A percentile compares a stretch with the other conserved stretches of the same genome.
Conservation (phyloP, 2,888 invertebrate species). For the Anorthoa munda region DNA sequence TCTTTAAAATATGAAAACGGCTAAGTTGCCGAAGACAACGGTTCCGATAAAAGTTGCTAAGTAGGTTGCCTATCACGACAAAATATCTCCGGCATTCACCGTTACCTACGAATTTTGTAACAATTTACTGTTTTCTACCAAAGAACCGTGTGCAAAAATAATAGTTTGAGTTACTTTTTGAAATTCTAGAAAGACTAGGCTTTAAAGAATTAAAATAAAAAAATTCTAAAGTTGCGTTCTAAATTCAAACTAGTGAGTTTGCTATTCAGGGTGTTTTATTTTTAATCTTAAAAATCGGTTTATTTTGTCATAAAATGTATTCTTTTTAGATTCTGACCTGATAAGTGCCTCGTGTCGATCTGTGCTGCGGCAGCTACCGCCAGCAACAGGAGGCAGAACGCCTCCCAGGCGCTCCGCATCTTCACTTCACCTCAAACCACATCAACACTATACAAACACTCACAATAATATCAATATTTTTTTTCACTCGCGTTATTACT, state of each 20-base stretch:
- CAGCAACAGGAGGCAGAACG: conserved; percentile 86
- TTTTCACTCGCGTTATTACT: conserved; percentile 69
- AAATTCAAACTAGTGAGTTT: conserved; percentile 17
- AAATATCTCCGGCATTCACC: conserved; percentile 51
- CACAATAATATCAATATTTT: conserved; percentile 72
- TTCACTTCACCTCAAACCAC: conserved; percentile 84
- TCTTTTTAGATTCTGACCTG: conserved; percentile 78
- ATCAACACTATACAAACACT: conserved; percentile 85
- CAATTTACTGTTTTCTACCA: conserved; percentile 16
- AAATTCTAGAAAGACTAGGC: neutral
- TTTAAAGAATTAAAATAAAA: neutral
- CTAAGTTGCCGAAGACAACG: conserved; percentile 40
- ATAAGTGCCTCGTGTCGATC: conserved; percentile 86
- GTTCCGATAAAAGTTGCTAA: conserved; percentile 51
- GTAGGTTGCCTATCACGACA: conserved; percentile 58
- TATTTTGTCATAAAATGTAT: neutral
- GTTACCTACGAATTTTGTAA: conserved; percentile 44
- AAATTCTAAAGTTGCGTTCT: conserved; percentile 23
- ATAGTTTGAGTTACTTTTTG: neutral
- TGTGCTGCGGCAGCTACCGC: conserved; percentile 82
- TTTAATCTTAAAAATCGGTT: neutral
- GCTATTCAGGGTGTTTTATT: conserved; percentile 1
- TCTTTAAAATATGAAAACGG: conserved; percentile 8
- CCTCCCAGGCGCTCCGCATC: conserved; percentile 88
- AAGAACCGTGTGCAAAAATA: conserved; percentile 9